Evolutionary conservation across 2,113 vertebrate species (phyloP).

Genomic region (Nothobranchius furzeri): DNA sequence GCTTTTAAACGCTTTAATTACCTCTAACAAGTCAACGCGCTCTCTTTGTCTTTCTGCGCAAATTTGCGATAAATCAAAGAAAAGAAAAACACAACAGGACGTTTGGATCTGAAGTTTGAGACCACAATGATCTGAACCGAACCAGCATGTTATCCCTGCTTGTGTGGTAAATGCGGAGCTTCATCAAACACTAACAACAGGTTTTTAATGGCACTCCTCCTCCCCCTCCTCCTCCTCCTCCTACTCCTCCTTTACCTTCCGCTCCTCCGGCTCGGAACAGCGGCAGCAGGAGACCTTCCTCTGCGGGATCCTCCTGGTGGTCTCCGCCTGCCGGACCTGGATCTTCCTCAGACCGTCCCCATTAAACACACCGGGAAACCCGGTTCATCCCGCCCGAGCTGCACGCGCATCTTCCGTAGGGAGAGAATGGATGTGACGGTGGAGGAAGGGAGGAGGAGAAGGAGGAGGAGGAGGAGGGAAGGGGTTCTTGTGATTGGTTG

Average conservation of each 20-base stretch:
- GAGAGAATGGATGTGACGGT: too few relatives aligned
- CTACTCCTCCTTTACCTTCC: neutral
- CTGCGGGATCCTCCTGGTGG: conserved; percentile 14
- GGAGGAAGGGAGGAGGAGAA: conserved; percentile 28
- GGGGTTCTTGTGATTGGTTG: neutral
- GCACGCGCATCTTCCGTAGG: too few relatives aligned
- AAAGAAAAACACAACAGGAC: neutral
- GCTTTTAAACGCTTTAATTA: too few relatives aligned
- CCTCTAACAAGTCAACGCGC: neutral
- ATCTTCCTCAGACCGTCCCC: conserved; percentile 51
- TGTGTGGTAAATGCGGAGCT: neutral
- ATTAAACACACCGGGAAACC: conserved; percentile 43
- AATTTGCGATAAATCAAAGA: neutral
- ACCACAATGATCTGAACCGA: neutral
- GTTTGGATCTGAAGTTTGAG: conserved; percentile 5
- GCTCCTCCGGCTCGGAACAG: neutral
- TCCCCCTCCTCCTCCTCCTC: neutral
- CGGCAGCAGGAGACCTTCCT: conserved; percentile 6
- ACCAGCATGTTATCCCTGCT: neutral
- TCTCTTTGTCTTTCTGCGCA: neutral
- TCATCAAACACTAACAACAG: conserved; percentile 66
- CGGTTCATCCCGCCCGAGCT: conserved; percentile 24
- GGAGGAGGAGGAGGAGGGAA: neutral
- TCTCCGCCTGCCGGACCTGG: conserved; percentile 22
- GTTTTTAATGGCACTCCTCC: conserved; percentile 42